These are phyloP conservation scores for Suncus etruscus DNA, from an alignment of 2,113 vertebrate species.

Conservation along the genomic window DNA sequence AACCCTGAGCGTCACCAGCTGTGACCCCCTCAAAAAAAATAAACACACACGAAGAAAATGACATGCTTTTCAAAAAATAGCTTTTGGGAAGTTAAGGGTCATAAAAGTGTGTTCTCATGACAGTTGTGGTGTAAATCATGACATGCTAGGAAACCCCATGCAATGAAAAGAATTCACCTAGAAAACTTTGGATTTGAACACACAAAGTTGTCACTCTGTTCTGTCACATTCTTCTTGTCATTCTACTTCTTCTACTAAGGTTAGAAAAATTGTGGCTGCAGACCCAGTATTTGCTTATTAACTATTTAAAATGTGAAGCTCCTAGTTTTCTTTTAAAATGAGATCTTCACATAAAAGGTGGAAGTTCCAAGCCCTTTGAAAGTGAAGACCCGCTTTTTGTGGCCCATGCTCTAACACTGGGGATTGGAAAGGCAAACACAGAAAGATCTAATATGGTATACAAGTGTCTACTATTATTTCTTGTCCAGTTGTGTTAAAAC, in stretches of 20 bases:
- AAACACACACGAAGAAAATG: not conserved
- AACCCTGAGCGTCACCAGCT: too few species aligned
- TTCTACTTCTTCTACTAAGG: not conserved
- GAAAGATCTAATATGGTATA: too few species aligned
- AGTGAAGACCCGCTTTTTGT: too few species aligned
- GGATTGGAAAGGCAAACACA: too few species aligned
- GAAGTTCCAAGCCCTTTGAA: not conserved
- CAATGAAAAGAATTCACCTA: not conserved
- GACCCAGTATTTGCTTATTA: not conserved
- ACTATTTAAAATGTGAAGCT: not conserved
- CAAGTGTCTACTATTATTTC: too few species aligned
- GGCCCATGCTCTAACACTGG: too few species aligned
- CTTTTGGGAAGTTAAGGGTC: not conserved
- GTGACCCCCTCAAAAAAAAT: too few species aligned
- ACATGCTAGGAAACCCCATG: not conserved
- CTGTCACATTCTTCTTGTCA: not conserved
- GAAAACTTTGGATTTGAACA: not conserved
- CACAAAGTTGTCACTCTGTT: not conserved
- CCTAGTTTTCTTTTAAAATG: not conserved
- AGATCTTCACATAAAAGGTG: not conserved
- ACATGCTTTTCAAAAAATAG: not conserved
- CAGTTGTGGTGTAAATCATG: constrained; percentile 1
- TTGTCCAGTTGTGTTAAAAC: too few species aligned
- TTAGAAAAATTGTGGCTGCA: not conserved
- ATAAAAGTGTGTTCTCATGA: not conserved